A percentile compares a stretch with the other conserved stretches of the same genome.
Conservation (phyloP, 2,888 invertebrate genomes). For the Blera fallax region DNA sequence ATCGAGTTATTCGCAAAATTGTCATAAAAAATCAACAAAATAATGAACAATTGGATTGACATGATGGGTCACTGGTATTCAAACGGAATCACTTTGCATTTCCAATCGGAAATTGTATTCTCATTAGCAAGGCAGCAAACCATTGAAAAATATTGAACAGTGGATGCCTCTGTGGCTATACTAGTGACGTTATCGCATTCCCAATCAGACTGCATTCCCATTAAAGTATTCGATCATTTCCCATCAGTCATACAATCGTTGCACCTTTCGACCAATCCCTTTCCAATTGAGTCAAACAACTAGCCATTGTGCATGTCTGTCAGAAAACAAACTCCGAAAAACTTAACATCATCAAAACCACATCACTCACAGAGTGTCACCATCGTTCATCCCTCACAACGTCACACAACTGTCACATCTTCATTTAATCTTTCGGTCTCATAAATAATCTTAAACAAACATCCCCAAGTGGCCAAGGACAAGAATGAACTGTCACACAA, state of each 20-base stretch:
- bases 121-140: too few relatives aligned
- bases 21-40: too few relatives aligned
- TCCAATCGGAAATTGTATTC: too few relatives aligned
- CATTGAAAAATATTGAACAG: too few relatives aligned
- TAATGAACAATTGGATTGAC: too few relatives aligned
- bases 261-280: background rate
- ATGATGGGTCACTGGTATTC: too few relatives aligned
- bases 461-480: constrained; percentile 36
- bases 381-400: constrained; percentile 44
- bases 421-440: constrained; percentile 57
- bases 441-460: constrained; percentile 55
- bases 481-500: constrained; percentile 45
- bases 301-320: constrained; percentile 4
- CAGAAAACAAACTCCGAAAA: background rate
- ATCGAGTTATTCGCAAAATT: too few relatives aligned
- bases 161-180: too few relatives aligned
- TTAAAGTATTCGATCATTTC: constrained; percentile 10
- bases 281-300: constrained; percentile 16
- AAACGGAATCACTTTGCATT: too few relatives aligned
- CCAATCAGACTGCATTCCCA: background rate
- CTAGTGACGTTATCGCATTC: too few relatives aligned
- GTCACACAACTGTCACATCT: constrained; percentile 63
- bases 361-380: constrained; percentile 40
- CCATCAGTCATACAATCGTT: too few relatives aligned
- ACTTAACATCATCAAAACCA: constrained; percentile 17